Evolutionary conservation across 2,888 invertebrate genomes (phyloP), one percentile per base, ranked within the genome.

Genomic region (Tricholauxania praeusta): DNA sequence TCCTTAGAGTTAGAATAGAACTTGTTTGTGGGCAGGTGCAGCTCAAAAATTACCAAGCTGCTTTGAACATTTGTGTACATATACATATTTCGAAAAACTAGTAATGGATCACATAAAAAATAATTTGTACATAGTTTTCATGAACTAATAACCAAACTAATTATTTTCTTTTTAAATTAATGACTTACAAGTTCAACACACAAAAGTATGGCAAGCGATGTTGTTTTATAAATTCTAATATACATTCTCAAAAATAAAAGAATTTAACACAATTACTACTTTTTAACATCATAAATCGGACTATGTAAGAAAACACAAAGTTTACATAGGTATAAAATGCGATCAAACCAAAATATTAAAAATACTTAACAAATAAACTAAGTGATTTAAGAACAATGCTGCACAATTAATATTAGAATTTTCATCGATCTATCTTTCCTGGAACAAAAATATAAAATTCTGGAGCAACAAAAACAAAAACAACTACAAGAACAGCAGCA

Each of bases 361-460:
- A 74, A 74, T 22, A 19, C 47, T 55, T 53, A 74, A 77, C 19
- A 19, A 67, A 48, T 67, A 76, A 76, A 74, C 77, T 75, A 78
- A 78, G 77, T 78, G 75, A 75, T 76, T 74, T 77, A 80, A 84
- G 83, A 86, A 86, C 80, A 80, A 82, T 83, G 84, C 84, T 87
- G 84, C 86, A 87, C 83, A 85, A 87, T 86, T 87, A 87, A 87
- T 86, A 80, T 86, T 87, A 93, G 93, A 91, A 92, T 93, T 91
- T 93, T 93, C 91, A 92, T 93, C 91, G 93, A 93, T 91, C 91
- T 93, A 87, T 93, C 93, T 91, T 93, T 93, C 91, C 91, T 93
- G 89, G 91, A 92, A 92, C 91, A 91, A 89, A 91, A 91, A 90
- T 89, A 89, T 86, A 89, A 89, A 88, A 89, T 90, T 82, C 88